Conservation (phyloP, 2,113 vertebrate genomes). For the Notiomystis cincta region DNA sequence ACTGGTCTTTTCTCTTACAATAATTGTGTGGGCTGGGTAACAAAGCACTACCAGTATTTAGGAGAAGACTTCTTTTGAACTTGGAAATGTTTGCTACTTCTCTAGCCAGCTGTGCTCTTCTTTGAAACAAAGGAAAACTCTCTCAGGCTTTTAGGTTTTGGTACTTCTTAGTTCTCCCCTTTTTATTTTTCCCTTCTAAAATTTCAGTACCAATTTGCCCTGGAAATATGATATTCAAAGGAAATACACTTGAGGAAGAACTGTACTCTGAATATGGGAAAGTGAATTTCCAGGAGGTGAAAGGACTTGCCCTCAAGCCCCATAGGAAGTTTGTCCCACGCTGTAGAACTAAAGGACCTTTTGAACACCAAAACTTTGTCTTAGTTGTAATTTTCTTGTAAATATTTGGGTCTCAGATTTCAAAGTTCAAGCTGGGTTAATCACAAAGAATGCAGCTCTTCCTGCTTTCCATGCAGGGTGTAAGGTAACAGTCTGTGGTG, state of each 20-base stretch:
- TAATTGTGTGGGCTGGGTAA: not conserved
- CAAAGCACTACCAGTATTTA: not conserved
- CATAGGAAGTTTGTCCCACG: not conserved
- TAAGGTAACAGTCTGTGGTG: not conserved
- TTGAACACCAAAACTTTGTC: not conserved
- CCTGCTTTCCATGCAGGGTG: not conserved
- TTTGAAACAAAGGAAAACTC: not conserved
- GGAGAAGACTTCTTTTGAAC: not conserved
- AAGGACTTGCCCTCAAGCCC: not conserved
- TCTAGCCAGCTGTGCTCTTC: not conserved
- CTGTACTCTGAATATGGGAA: not conserved
- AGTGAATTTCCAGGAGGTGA: not conserved
- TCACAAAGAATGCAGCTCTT: slow-evolving; percentile 44
- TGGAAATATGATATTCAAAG: not conserved
- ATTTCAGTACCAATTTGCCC: not conserved
- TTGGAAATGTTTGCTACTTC: not conserved
- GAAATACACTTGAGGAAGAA: not conserved
- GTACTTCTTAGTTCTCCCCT: not conserved
- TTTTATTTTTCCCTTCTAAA: not conserved
- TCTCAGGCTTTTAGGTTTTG: not conserved
- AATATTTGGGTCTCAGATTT: slow-evolving; percentile 26
- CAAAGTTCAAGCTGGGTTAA: slow-evolving; percentile 48
- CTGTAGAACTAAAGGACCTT: not conserved
- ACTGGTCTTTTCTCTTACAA: not conserved
- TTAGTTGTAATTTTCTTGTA: slow-evolving; percentile 3